Conservation (phyloP, 1,140 invertebrate species). For the Latrodectus geometricus region DNA sequence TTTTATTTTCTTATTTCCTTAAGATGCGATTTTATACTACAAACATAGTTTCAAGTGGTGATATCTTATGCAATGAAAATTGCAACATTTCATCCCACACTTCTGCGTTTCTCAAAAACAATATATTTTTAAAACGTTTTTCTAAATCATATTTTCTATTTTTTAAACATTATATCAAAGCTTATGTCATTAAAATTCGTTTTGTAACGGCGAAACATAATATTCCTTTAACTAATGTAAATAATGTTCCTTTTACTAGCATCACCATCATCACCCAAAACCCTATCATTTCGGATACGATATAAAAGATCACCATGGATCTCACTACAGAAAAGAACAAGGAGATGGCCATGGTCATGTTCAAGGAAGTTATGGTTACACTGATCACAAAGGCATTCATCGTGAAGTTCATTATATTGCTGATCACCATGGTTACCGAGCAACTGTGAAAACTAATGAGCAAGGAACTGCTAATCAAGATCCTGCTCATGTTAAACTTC, state of each 20-base stretch:
- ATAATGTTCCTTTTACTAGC: background rate
- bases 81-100: too few relatives aligned
- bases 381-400: conserved; percentile 35
- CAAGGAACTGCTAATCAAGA: conserved; percentile 49
- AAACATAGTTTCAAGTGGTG: too few relatives aligned
- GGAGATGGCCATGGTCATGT: conserved; percentile 41
- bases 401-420: conserved; percentile 59
- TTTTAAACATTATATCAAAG: too few relatives aligned
- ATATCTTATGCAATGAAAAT: too few relatives aligned
- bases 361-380: conserved; percentile 40
- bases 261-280: conserved; percentile 27
- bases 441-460: conserved; percentile 59
- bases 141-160: too few relatives aligned
- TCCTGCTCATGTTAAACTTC: conserved; percentile 1
- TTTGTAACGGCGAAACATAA: too few relatives aligned
- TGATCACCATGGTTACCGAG: conserved; percentile 59
- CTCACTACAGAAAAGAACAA: conserved; percentile 29
- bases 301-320: conserved; percentile 22
- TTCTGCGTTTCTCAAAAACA: too few relatives aligned
- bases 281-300: conserved; percentile 47
- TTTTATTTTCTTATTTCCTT: too few relatives aligned
- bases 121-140: too few relatives aligned
- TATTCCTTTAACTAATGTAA: too few relatives aligned
- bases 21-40: too few relatives aligned
- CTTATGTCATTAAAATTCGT: too few relatives aligned